Evolutionary conservation across 1,140 invertebrate species (phyloP).

Genomic region (Asbolus verrucosus): DNA sequence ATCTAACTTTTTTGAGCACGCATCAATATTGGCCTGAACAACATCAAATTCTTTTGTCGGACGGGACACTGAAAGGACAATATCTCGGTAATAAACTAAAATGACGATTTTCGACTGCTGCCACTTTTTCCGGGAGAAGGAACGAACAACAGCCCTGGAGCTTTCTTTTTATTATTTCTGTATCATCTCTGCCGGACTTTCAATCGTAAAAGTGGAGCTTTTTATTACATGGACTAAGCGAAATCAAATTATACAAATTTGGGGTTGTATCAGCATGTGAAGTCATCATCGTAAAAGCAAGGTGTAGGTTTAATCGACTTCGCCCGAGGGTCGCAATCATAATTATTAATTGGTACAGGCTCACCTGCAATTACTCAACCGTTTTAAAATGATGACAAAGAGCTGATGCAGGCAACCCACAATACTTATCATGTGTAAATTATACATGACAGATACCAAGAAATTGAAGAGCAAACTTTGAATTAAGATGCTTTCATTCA

Average conservation of each 20-base stretch:
- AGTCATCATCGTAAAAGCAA: background rate
- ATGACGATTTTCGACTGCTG: constrained; percentile 1
- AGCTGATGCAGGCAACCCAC: too few relatives aligned
- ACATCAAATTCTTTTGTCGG: constrained; percentile 11
- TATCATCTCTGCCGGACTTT: too few relatives aligned
- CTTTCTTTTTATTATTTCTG: too few relatives aligned
- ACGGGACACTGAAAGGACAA: constrained; percentile 11
- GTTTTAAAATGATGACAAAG: too few relatives aligned
- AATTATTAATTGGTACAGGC: background rate
- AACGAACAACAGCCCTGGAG: too few relatives aligned
- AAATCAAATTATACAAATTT: background rate
- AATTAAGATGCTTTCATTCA: too few relatives aligned
- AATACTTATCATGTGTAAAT: too few relatives aligned
- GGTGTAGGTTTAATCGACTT: background rate
- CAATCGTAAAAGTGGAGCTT: too few relatives aligned
- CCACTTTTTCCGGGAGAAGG: background rate
- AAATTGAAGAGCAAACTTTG: too few relatives aligned
- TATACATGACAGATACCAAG: too few relatives aligned
- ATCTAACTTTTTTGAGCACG: background rate
- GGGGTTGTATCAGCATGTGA: background rate
- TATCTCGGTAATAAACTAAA: constrained; percentile 30
- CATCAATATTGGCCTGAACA: constrained; percentile 16
- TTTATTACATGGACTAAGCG: too few relatives aligned
- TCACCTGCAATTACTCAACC: too few relatives aligned
- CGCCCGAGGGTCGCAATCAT: background rate